Evolutionary conservation across 2,113 vertebrate species (phyloP).

Genomic region (Cheilinus undulatus): DNA sequence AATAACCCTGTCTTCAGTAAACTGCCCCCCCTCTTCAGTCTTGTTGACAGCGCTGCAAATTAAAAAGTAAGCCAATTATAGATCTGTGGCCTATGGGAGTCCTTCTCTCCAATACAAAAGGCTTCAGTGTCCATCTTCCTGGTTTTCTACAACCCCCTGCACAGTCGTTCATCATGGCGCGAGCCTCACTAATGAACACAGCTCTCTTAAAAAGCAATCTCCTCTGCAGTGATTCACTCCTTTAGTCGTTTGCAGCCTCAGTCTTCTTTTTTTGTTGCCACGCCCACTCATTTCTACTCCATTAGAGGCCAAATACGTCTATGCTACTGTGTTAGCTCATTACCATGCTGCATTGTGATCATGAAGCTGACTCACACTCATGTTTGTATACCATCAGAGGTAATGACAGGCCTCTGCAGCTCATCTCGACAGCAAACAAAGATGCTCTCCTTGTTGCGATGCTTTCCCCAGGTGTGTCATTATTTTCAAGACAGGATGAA

Average conservation of each 20-base stretch:
- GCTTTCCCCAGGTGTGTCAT: conserved; percentile 43
- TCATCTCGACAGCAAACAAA: conserved; percentile 35
- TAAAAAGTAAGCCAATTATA: conserved; percentile 20
- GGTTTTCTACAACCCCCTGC: neutral
- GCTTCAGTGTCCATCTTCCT: neutral
- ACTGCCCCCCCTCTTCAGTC: neutral
- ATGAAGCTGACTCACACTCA: conserved; percentile 1
- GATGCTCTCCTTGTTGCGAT: neutral
- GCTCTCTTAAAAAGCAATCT: conserved; percentile 21
- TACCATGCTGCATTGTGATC: neutral
- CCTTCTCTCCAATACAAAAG: neutral
- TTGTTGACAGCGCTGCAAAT: conserved; percentile 12
- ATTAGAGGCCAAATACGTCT: conserved; percentile 4
- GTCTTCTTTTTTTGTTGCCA: neutral
- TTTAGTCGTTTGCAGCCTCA: conserved; percentile 8
- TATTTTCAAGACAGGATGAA: conserved; percentile 47
- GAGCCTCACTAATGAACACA: conserved; percentile 6
- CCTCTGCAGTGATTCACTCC: conserved; percentile 25
- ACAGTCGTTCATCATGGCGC: neutral
- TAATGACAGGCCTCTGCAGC: conserved; percentile 31
- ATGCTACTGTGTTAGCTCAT: neutral
- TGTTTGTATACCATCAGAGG: neutral
- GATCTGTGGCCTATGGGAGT: neutral
- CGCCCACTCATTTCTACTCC: conserved; percentile 21
- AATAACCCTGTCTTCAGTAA: neutral